phyloP scores from a whole-genome alignment of 2,888 invertebrate species.

The Mesorhabditis belari region DNA sequence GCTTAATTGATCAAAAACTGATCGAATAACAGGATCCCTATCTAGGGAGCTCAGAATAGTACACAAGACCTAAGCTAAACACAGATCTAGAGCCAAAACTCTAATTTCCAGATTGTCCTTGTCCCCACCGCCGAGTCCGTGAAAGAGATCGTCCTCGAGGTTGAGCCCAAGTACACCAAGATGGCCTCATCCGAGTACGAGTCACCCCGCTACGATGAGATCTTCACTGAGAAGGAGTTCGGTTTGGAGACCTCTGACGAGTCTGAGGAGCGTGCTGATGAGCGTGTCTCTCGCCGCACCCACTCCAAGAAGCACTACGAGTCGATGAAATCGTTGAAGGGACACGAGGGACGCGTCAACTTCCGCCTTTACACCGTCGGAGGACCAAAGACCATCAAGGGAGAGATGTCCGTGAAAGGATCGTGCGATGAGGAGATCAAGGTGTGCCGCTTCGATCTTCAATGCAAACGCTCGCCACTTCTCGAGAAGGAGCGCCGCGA shows the following conservation, averaged over 20 bases:
- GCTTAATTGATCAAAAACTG: no score
- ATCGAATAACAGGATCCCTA: no score
- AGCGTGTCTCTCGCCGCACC: conserved; percentile 11
- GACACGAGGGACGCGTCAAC: conserved; percentile 11
- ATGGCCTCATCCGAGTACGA: neutral
- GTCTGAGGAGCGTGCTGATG: conserved; percentile 12
- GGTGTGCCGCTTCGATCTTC: conserved; percentile 19
- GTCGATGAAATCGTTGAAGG: conserved; percentile 1
- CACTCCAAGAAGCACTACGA: neutral
- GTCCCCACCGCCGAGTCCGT: conserved; percentile 6
- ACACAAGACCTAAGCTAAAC: no score
- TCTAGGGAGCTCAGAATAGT: no score
- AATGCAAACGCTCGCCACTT: conserved; percentile 5
- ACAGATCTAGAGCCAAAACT: no score
- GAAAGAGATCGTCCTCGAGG: conserved; percentile 14
- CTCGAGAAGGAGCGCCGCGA: conserved; percentile 11
- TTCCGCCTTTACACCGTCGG: conserved; percentile 10
- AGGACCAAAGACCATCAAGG: neutral
- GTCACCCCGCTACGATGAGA: conserved; percentile 9
- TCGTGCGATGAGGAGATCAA: conserved; percentile 19
- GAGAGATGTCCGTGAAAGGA: conserved; percentile 13
- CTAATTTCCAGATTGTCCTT: conserved; percentile 16
- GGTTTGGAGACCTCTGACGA: conserved; percentile 11
- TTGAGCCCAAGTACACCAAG: conserved; percentile 11
- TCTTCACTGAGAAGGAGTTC: conserved; percentile 17